Conservation (phyloP, 2,797 vertebrate species). For the Naso thynnoides region DNA sequence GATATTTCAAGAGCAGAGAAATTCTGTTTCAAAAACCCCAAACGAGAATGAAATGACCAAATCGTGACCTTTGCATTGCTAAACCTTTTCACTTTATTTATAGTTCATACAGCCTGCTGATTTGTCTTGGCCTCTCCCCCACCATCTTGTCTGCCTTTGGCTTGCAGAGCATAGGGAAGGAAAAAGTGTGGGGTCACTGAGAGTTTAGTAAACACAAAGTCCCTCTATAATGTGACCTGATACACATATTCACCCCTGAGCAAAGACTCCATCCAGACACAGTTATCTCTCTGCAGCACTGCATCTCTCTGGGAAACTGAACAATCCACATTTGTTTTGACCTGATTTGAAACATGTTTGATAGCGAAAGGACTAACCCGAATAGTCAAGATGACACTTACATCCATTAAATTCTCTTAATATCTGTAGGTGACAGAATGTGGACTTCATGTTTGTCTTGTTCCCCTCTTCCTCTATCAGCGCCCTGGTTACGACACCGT, state of each 20-base stretch:
- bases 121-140: conserved; percentile 46
- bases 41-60: conserved; percentile 43
- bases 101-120: conserved; percentile 21
- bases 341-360: conserved; percentile 50
- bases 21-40: conserved; percentile 29
- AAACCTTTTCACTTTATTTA: conserved; percentile 52
- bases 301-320: conserved; percentile 47
- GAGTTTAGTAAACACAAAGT: conserved; percentile 77
- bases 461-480: conserved; percentile 53
- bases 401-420: conserved; percentile 23
- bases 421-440: conserved; percentile 28
- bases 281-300: conserved; percentile 45
- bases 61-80: conserved; percentile 54
- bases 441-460: conserved; percentile 30
- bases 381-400: conserved; percentile 15
- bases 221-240: conserved; percentile 63
- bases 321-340: conserved; percentile 26
- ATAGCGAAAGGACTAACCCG: conserved; percentile 40
- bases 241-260: conserved; percentile 56
- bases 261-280: conserved; percentile 59
- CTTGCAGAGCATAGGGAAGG: conserved; percentile 49
- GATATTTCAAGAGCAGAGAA: not conserved
- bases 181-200: conserved; percentile 67
- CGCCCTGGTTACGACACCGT: conserved; percentile 71
- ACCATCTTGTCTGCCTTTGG: conserved; percentile 39